phyloP scores from a whole-genome alignment of 2,113 vertebrate species.

The Tragelaphus strepsiceros region DNA sequence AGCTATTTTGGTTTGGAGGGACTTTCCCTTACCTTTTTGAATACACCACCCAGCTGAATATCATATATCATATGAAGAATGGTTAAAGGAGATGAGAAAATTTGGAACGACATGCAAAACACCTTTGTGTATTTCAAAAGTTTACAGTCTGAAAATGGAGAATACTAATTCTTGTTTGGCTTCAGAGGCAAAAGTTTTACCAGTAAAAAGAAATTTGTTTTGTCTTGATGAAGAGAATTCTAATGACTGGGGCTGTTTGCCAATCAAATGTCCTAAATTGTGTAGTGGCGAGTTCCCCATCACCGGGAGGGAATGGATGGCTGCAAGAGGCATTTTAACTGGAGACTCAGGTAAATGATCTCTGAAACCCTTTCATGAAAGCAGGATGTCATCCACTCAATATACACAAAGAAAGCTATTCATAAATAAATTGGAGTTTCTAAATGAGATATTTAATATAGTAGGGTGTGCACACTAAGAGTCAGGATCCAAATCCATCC shows the following conservation, averaged over 20 bases:
- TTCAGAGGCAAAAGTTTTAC: background rate
- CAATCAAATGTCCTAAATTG: background rate
- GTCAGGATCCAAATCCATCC: background rate
- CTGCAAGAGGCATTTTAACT: background rate
- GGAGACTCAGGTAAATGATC: background rate
- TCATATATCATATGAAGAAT: conserved; percentile 59
- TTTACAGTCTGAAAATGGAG: background rate
- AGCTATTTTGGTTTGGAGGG: conserved; percentile 64
- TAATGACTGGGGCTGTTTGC: background rate
- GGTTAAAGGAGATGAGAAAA: conserved; percentile 54
- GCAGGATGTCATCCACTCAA: background rate
- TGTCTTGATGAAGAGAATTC: background rate
- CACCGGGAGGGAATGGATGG: background rate
- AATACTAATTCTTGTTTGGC: background rate
- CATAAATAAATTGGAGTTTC: background rate
- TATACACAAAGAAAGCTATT: background rate
- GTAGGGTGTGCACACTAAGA: background rate
- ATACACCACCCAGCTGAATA: conserved; percentile 19
- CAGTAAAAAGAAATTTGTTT: background rate
- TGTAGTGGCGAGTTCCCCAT: background rate
- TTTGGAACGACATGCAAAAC: background rate
- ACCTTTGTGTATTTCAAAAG: conserved; percentile 14
- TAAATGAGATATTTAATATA: background rate
- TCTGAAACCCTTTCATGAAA: background rate
- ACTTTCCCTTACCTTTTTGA: conserved; percentile 42